These are phyloP conservation scores for Sebastes variabilis DNA, from an alignment of 2,797 vertebrate genomes.

Conservation along the genomic window DNA sequence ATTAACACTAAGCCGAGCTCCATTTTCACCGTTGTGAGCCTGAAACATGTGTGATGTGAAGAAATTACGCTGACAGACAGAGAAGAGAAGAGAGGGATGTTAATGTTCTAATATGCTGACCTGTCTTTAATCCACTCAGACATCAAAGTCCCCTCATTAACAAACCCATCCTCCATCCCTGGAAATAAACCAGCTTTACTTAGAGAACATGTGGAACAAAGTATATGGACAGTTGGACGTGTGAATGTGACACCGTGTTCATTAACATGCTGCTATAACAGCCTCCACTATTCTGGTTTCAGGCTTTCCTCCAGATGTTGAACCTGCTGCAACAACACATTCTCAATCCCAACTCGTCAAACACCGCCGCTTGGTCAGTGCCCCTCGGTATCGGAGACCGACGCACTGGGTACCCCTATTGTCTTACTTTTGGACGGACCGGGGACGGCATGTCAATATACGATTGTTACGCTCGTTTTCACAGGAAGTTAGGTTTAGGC, in stretches of 20 bases:
- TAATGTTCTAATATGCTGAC: conserved; percentile 12
- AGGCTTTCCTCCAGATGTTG: not conserved
- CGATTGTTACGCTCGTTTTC: too few species aligned
- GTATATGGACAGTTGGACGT: not conserved
- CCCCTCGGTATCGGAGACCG: too few species aligned
- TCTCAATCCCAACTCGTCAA: too few species aligned
- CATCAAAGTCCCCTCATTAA: not conserved
- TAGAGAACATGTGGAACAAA: not conserved
- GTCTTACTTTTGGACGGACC: too few species aligned
- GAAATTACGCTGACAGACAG: conserved; percentile 7
- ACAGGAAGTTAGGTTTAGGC: too few species aligned
- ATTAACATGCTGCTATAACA: not conserved
- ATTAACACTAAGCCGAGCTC: conserved; percentile 34
- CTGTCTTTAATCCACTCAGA: conserved; percentile 5
- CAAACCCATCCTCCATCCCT: not conserved
- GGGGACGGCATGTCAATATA: too few species aligned
- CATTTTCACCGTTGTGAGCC: not conserved
- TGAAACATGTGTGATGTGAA: not conserved
- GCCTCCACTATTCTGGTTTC: not conserved
- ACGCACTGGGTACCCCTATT: too few species aligned
- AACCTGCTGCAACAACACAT: too few species aligned
- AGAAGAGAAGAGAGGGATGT: not conserved
- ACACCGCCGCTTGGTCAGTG: too few species aligned
- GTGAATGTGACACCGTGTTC: not conserved
- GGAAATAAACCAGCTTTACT: not conserved